Evolutionary conservation across 2,797 vertebrate genomes (phyloP).

Genomic region (Sebastes itinus): DNA sequence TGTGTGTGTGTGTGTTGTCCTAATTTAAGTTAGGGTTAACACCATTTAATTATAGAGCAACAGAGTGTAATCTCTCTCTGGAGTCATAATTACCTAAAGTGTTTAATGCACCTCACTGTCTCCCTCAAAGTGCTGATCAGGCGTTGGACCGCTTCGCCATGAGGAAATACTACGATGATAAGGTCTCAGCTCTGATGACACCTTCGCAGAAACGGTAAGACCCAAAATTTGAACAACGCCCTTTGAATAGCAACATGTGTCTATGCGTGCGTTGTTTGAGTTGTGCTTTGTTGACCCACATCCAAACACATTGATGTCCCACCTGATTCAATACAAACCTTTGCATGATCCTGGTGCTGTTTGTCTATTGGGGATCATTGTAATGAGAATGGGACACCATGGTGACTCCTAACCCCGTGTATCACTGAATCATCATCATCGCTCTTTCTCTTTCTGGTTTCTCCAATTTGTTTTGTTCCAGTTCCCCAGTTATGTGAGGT

Average conservation of each 20-base stretch:
- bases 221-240: slow-evolving; percentile 44
- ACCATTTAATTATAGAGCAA: slow-evolving; percentile 58
- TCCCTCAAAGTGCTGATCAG: slow-evolving; percentile 90
- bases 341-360: slow-evolving; percentile 15
- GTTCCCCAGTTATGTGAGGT: neutral
- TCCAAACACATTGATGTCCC: slow-evolving; percentile 34
- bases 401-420: slow-evolving; percentile 34
- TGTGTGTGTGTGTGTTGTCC: slow-evolving; percentile 28
- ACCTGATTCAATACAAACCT: slow-evolving; percentile 35
- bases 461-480: neutral
- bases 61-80: slow-evolving; percentile 52
- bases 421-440: slow-evolving; percentile 49
- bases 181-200: slow-evolving; percentile 94
- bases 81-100: slow-evolving; percentile 69
- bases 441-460: neutral
- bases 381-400: slow-evolving; percentile 31
- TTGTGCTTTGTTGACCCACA: neutral
- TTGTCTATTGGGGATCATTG: slow-evolving; percentile 42
- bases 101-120: slow-evolving; percentile 60
- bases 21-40: slow-evolving; percentile 62
- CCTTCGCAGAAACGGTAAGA: slow-evolving; percentile 95
- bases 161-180: slow-evolving; percentile 98
- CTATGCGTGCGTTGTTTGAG: slow-evolving; percentile 5
- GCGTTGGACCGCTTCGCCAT: slow-evolving; percentile 97
- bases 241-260: slow-evolving; percentile 22